Conservation (phyloP, 1,140 invertebrate genomes). For the Yoshiicerus persimilis region DNA sequence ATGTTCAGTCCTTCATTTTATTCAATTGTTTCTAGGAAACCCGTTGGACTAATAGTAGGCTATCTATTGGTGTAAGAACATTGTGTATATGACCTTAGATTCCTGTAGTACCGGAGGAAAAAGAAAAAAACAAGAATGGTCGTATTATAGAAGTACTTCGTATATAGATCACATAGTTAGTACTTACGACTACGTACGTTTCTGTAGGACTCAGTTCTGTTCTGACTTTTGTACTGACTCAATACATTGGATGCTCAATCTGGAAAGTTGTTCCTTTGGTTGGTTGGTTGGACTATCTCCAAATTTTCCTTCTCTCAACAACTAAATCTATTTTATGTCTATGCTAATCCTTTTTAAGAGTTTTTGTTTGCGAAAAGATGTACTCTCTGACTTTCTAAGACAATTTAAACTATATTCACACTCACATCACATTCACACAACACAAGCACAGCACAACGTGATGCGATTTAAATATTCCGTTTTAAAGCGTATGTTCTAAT, state of each 20-base stretch:
- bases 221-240: no score
- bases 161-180: neutral
- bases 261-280: neutral
- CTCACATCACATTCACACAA: neutral
- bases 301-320: neutral
- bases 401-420: neutral
- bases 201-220: no score
- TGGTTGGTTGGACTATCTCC: neutral
- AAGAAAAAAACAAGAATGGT: neutral
- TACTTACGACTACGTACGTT: neutral
- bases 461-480: neutral
- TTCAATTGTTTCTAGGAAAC: neutral
- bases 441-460: no score
- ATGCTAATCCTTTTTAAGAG: constrained; percentile 1
- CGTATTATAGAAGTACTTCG: neutral
- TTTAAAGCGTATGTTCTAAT: neutral
- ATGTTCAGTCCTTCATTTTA: neutral
- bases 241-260: neutral
- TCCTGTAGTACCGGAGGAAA: neutral
- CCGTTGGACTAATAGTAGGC: neutral
- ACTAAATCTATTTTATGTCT: constrained; percentile 15
- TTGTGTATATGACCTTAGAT: neutral
- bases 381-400: neutral
- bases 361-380: constrained; percentile 18
- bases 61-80: neutral